A percentile compares a stretch with the other conserved stretches of the same genome.
phyloP scores from a whole-genome alignment of 2,797 vertebrate species.

The Fistularia tabacaria region DNA sequence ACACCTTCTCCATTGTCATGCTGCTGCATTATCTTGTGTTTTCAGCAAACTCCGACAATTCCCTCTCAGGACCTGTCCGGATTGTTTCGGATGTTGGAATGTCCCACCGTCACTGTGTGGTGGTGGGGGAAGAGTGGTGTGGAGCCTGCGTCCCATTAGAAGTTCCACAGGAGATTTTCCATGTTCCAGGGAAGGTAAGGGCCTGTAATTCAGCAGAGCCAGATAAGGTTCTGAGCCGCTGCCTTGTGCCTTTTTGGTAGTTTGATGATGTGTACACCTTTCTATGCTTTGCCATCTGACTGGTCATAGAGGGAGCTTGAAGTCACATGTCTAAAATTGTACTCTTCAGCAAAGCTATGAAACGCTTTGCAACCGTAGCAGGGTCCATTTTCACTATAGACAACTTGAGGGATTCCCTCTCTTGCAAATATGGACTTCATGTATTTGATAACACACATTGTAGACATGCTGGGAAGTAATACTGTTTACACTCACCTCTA shows the following conservation, averaged over 20 bases:
- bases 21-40: not conserved
- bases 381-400: constrained; percentile 11
- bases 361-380: not conserved
- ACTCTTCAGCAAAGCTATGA: not conserved
- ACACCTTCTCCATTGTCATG: not conserved
- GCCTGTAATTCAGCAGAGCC: not conserved
- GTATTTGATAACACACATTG: not conserved
- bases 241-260: constrained; percentile 3
- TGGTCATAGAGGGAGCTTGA: not conserved
- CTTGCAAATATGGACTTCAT: constrained; percentile 7
- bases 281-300: constrained; percentile 2
- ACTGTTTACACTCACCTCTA: no score
- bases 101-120: constrained; percentile 17
- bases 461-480: not conserved
- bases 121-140: no score
- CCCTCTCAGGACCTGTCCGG: constrained; percentile 20
- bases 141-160: no score
- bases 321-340: constrained; percentile 1
- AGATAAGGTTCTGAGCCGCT: not conserved
- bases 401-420: constrained; percentile 1
- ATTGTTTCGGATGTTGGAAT: constrained; percentile 9
- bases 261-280: constrained; percentile 4
- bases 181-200: no score
- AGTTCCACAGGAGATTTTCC: no score
- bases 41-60: constrained; percentile 21